These are phyloP conservation scores for Hemibagrus guttatus DNA, from an alignment of 2,797 vertebrate species.

Conservation along the genomic window DNA sequence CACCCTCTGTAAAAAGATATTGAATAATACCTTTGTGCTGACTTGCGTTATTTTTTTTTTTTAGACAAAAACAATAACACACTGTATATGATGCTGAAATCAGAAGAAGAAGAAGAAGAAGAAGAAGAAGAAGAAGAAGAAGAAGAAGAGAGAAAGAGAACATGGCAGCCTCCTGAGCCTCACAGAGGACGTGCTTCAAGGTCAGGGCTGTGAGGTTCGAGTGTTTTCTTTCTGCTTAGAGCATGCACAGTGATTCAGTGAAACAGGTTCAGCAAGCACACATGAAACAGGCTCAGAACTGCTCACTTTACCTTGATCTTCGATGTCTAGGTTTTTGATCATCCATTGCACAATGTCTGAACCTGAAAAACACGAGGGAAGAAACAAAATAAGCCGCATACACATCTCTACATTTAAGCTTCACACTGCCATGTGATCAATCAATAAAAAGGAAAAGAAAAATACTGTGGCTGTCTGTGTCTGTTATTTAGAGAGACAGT, in stretches of 20 bases:
- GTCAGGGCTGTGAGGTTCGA: conserved; percentile 19
- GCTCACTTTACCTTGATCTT: conserved; percentile 80
- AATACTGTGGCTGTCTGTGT: neutral
- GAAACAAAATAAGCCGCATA: neutral
- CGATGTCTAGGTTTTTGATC: conserved; percentile 84
- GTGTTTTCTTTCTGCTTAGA: conserved; percentile 13
- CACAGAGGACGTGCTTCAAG: conserved; percentile 28
- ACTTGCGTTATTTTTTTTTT: neutral
- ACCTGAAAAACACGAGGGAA: conserved; percentile 66
- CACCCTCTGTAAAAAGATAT: neutral
- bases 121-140: neutral
- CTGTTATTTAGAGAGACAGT: neutral
- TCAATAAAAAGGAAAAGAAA: neutral
- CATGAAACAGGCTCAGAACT: neutral
- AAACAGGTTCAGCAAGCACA: conserved; percentile 22
- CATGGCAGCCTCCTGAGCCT: neutral
- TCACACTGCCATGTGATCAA: neutral
- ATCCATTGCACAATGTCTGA: conserved; percentile 88
- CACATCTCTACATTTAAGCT: too few species aligned
- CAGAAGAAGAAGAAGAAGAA: neutral
- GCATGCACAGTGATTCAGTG: neutral
- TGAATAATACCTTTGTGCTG: neutral
- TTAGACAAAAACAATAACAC: neutral
- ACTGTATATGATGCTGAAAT: neutral
- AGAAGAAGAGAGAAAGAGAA: neutral